Percentiles rank a stretch among this genome's conserved stretches.
Evolutionary conservation across 2,888 invertebrate species (phyloP).

Genomic region (Barypeithes pellucidus): DNA sequence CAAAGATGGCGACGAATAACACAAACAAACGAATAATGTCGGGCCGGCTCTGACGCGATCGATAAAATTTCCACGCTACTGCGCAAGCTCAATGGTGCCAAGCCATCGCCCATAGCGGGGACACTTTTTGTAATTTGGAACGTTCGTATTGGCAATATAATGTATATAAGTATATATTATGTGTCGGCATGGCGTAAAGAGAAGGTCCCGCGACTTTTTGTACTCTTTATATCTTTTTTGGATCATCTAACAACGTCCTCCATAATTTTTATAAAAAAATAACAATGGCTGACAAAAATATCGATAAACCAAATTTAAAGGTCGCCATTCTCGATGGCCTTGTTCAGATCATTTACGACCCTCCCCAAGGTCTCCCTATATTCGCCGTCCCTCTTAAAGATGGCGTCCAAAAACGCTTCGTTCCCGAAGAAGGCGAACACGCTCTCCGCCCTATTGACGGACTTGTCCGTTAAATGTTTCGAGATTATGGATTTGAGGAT

Average conservation of each 20-base stretch:
- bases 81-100: too few species aligned
- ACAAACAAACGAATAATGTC: too few species aligned
- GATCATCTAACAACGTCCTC: background rate
- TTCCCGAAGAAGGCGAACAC: conserved; percentile 82
- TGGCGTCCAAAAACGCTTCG: conserved; percentile 76
- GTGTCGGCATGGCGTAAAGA: too few species aligned
- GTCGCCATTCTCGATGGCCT: conserved; percentile 77
- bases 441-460: conserved; percentile 83
- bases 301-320: conserved; percentile 67
- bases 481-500: conserved; percentile 84
- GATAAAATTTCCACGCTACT: too few species aligned
- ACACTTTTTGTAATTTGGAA: too few species aligned
- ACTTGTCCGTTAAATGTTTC: conserved; percentile 89
- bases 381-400: conserved; percentile 77
- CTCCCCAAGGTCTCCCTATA: conserved; percentile 77
- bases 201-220: background rate
- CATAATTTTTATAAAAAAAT: too few species aligned
- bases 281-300: background rate
- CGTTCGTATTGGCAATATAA: too few species aligned
- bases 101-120: too few species aligned
- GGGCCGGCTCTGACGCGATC: too few species aligned
- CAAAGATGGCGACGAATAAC: too few species aligned
- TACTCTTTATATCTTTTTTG: too few species aligned
- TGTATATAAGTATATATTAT: too few species aligned
- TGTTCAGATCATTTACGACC: conserved; percentile 79